Conservation (phyloP, 2,888 invertebrate genomes). For the Chydorus sphaericus region DNA sequence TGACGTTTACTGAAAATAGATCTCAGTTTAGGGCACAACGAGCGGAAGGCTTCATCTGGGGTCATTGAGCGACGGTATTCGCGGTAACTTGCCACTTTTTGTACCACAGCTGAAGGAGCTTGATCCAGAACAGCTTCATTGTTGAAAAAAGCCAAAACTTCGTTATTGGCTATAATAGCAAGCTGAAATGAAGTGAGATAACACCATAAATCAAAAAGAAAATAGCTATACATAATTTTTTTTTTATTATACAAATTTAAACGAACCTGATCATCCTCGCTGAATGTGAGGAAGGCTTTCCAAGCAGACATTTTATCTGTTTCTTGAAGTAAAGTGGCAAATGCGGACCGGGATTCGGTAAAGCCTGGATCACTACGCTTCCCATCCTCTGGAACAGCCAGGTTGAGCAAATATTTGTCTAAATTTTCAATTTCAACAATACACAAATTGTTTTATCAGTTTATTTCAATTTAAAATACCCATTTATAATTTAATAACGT, state of each 20-base stretch:
- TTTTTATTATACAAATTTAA: too few relatives aligned
- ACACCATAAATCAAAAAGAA: too few relatives aligned
- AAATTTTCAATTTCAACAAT: background rate
- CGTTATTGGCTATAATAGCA: slow-evolving; percentile 4
- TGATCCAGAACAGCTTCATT: background rate
- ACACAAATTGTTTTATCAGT: background rate
- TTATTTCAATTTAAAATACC: background rate
- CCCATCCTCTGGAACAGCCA: background rate
- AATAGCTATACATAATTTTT: too few relatives aligned
- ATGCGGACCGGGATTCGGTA: slow-evolving; percentile 6
- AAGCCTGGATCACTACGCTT: background rate
- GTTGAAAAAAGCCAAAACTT: slow-evolving; percentile 3
- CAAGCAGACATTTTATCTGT: slow-evolving; percentile 11
- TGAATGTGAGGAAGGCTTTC: slow-evolving; percentile 12
- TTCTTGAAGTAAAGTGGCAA: slow-evolving; percentile 10
- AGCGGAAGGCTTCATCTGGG: slow-evolving; percentile 11
- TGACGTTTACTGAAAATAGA: slow-evolving; percentile 13
- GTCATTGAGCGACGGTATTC: slow-evolving; percentile 9
- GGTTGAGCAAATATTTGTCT: slow-evolving; percentile 6
- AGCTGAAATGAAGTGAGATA: too few relatives aligned
- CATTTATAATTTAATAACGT: background rate
- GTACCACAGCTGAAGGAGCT: background rate
- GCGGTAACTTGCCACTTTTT: background rate
- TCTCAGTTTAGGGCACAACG: slow-evolving; percentile 12
- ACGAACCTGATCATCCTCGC: slow-evolving; percentile 12